Percentiles rank a stretch among this genome's conserved stretches.
Conservation (phyloP, 2,113 vertebrate genomes). For the Nerophis lumbriciformis region DNA sequence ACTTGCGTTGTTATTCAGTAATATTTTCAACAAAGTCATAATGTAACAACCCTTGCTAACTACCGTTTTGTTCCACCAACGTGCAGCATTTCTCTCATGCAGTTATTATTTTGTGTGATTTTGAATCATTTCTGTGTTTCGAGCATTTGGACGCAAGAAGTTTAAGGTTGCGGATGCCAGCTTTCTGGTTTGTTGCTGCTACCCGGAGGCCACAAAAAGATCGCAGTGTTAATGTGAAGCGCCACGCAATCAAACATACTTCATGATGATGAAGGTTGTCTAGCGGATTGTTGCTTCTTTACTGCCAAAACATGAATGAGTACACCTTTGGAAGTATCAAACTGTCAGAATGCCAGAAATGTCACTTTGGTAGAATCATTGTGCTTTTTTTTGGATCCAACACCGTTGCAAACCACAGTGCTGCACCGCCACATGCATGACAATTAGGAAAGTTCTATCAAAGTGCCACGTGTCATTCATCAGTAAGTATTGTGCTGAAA, state of each 20-base stretch:
- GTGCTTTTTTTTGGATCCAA: slow-evolving; percentile 7
- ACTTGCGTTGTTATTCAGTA: too few species aligned
- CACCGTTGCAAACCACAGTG: too few species aligned
- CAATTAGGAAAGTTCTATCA: slow-evolving; percentile 6
- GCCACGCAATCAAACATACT: not conserved
- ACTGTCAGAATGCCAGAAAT: not conserved
- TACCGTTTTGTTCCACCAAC: too few species aligned
- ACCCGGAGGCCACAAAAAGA: not conserved
- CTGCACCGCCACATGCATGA: slow-evolving; percentile 20
- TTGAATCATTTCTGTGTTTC: too few species aligned
- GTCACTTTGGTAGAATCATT: slow-evolving; percentile 22
- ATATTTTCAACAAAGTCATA: too few species aligned
- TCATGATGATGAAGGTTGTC: not conserved
- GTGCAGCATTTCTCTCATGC: too few species aligned
- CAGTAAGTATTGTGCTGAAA: slow-evolving; percentile 5
- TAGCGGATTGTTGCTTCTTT: not conserved
- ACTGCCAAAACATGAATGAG: not conserved
- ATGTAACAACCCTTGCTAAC: too few species aligned
- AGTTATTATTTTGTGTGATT: too few species aligned
- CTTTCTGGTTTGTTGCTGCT: too few species aligned
- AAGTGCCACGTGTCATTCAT: slow-evolving; percentile 15
- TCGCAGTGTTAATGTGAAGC: not conserved
- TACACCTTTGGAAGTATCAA: not conserved
- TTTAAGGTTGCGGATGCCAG: too few species aligned
- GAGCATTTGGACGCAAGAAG: too few species aligned